Conservation (phyloP, 2,113 vertebrate genomes). For the Siniperca chuatsi region DNA sequence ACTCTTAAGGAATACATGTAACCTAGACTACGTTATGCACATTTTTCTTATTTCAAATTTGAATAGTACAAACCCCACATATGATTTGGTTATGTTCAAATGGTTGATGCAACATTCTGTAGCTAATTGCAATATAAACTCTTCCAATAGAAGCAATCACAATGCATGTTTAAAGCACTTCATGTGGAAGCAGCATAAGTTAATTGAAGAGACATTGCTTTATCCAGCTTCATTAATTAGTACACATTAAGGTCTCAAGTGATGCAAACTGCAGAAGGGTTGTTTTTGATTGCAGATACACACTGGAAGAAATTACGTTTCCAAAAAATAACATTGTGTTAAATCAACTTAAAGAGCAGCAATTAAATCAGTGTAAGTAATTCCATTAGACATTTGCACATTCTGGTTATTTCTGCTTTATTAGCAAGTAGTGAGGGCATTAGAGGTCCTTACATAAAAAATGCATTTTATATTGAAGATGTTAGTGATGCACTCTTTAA, state of each 20-base stretch:
- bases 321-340: slow-evolving; percentile 17
- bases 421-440: not conserved
- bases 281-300: slow-evolving; percentile 27
- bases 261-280: slow-evolving; percentile 22
- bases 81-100: not conserved
- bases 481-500: not conserved
- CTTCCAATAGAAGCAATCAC: slow-evolving; percentile 6
- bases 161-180: slow-evolving; percentile 9
- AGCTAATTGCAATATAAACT: slow-evolving; percentile 7
- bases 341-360: slow-evolving; percentile 35
- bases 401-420: slow-evolving; percentile 18
- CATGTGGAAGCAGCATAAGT: slow-evolving; percentile 9
- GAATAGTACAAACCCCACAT: not conserved
- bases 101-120: not conserved
- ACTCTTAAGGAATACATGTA: not conserved
- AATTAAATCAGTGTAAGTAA: slow-evolving; percentile 20
- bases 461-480: not conserved
- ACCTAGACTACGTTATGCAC: not conserved
- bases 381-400: slow-evolving; percentile 12
- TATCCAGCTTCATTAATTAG: slow-evolving; percentile 56
- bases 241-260: slow-evolving; percentile 39
- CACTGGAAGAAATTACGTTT: slow-evolving; percentile 2
- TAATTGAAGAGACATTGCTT: slow-evolving; percentile 38
- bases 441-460: not conserved
- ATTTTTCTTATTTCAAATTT: too few relatives aligned